Percentiles rank a stretch among this genome's conserved stretches.
Evolutionary conservation across 2,113 vertebrate species (phyloP).

Genomic region (Turdus rufiventris): DNA sequence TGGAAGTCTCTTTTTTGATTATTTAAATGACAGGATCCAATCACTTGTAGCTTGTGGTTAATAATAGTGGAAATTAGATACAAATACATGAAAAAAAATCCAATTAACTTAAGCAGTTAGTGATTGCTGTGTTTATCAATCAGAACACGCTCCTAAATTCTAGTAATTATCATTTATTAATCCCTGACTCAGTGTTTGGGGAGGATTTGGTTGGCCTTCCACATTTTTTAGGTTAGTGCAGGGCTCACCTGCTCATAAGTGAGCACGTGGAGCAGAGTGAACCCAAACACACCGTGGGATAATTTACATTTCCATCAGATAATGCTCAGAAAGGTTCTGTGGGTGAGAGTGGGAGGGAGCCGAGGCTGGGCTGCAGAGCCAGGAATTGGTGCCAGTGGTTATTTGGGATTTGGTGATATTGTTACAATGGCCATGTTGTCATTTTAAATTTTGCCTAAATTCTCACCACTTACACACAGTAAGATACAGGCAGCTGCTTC

Average conservation of each 20-base stretch:
- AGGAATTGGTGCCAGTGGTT: fast-evolving
- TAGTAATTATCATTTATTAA: background rate
- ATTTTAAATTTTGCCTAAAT: background rate
- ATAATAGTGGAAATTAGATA: background rate
- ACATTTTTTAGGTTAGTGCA: background rate
- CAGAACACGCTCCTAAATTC: background rate
- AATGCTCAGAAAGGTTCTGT: background rate
- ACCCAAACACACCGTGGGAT: background rate
- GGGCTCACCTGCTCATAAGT: background rate
- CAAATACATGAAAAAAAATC: background rate
- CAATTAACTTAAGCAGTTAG: background rate
- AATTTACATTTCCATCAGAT: background rate
- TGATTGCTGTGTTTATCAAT: background rate
- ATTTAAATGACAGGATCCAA: background rate
- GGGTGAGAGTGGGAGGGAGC: background rate
- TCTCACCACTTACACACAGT: background rate
- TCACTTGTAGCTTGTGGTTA: background rate
- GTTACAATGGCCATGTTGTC: background rate
- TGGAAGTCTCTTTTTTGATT: background rate
- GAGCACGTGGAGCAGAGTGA: background rate
- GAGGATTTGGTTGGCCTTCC: background rate
- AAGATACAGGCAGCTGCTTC: background rate
- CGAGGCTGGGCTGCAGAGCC: background rate
- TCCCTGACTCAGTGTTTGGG: background rate
- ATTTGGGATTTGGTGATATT: fast-evolving